These are phyloP conservation scores for Semicossyphus pulcher DNA, from an alignment of 2,113 vertebrate genomes.

Conservation along the genomic window DNA sequence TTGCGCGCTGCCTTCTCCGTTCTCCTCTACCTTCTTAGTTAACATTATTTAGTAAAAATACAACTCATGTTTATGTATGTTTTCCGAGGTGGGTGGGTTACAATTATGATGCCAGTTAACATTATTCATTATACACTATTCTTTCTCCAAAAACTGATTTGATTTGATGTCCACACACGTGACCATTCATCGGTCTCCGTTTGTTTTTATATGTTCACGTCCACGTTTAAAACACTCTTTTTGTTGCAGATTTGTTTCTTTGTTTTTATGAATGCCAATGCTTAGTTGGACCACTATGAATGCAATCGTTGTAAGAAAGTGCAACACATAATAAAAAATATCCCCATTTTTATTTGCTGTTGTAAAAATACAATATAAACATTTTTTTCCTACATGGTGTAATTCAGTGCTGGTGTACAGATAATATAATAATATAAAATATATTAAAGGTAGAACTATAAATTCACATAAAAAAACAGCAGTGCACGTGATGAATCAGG, in stretches of 20 bases:
- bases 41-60: not conserved
- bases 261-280: slow-evolving; percentile 15
- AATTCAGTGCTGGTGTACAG: not conserved
- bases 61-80: slow-evolving; percentile 6
- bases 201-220: slow-evolving; percentile 10
- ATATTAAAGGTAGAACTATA: not conserved
- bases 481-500: not conserved
- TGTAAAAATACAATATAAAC: slow-evolving; percentile 10
- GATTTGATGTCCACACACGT: not conserved
- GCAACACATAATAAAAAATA: slow-evolving; percentile 35
- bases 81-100: too few species aligned
- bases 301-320: slow-evolving; percentile 26
- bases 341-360: slow-evolving; percentile 25
- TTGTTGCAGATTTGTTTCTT: not conserved
- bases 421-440: not conserved
- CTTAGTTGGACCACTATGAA: slow-evolving; percentile 19
- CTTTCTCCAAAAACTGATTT: not conserved
- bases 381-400: not conserved
- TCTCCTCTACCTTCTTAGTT: too few species aligned
- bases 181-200: not conserved
- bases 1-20: too few species aligned
- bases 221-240: slow-evolving; percentile 13
- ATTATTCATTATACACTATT: not conserved
- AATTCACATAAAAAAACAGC: not conserved
- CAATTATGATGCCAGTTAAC: not conserved